Evolutionary conservation across 2,888 invertebrate species (phyloP), one percentile per base, ranked within the genome.

Genomic region (Caenorhabditis virilis): DNA sequence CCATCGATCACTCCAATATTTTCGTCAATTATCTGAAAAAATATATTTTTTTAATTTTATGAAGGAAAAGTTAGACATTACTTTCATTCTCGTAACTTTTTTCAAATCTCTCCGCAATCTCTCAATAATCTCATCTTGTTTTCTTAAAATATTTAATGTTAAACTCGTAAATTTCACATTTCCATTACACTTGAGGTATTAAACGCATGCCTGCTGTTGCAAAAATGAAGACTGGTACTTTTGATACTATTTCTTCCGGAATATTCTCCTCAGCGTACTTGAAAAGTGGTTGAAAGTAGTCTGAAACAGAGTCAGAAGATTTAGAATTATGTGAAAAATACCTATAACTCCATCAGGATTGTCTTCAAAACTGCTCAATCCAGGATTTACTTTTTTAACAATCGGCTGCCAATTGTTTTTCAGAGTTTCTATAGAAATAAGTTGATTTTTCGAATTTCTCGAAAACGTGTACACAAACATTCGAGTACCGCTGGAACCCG

Each of bases 181-280:
- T 25, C 15, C 39, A 66, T 42, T 47, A 83, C 85, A 75, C 73
- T 59, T 80, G 63, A 2, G 84, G 71, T 6, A 87, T 74, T 59
- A 88, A 77, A 42, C 87, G 79, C 85, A 88, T 85, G 30, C 87
- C 87, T 27, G 87, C 87, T 2, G 87, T 87, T 7, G 87, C 87
- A 74, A 87, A 80, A 49, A 87, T 84, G 77, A 85, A 87, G 5
- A 87, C 78, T 2, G 86, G 84, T 0, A 87, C 87, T 60, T 84
- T 84, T 22, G 80, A 77, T 55, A 85, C 84, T 68, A 85, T 84
- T 2, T 78, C 70, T 13, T 46, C 41, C 3, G 87, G 87, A 42
- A 87, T 83, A 62, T 84, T 80, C 7, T 81, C 58, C 7, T 82
- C 78, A n/a, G 85, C 87, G 82, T 84, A 87, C 25, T 84, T 78